Base-by-base conservation (phyloP, 2,797 vertebrate species). In the Knipowitschia caucasica region DNA sequence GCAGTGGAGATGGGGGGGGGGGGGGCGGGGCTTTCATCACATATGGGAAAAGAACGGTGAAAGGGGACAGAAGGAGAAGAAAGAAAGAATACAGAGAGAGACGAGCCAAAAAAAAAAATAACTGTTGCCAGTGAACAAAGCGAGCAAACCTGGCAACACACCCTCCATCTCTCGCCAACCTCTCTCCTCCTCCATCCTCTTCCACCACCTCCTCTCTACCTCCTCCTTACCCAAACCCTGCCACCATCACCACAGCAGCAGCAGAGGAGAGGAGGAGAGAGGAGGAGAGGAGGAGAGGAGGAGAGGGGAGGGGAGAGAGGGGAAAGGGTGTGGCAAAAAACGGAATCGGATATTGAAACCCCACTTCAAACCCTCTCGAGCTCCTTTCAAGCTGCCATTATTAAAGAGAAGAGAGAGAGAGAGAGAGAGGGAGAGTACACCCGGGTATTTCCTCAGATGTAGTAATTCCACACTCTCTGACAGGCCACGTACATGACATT, bases 301-400 rank as follows among this genome's bases (percentile, higher is more conserved):
- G n/a, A n/a, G n/a, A n/a, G 27, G 27, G 27, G 27, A 10, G 27
- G 27, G 3, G 27, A 29, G 4, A 29, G 26, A 29, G 26, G 71
- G 71, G 63, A 75, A 24, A 47, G 85, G 86, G 83, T 80, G 87
- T 81, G 84, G 80, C 69, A 31, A 33, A n/a, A n/a, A n/a, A n/a
- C n/a, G n/a, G n/a, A n/a, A n/a, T n/a, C 47, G 0, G 1, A 68
- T 64, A 11, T 25, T 17, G 40, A n/a, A n/a, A n/a, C n/a, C n/a
- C n/a, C n/a, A n/a, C n/a, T n/a, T n/a, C n/a, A n/a, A n/a, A n/a
- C n/a, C n/a, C n/a, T n/a, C n/a, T n/a, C n/a, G n/a, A n/a, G n/a
- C n/a, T n/a, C n/a, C n/a, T n/a, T n/a, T n/a, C 31, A n/a, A 34
- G 14, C 31, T n/a, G n/a, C n/a, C n/a, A n/a, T n/a, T n/a, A n/a